Conservation (phyloP, 2,888 invertebrate species). For the Heliothis peltigera region DNA sequence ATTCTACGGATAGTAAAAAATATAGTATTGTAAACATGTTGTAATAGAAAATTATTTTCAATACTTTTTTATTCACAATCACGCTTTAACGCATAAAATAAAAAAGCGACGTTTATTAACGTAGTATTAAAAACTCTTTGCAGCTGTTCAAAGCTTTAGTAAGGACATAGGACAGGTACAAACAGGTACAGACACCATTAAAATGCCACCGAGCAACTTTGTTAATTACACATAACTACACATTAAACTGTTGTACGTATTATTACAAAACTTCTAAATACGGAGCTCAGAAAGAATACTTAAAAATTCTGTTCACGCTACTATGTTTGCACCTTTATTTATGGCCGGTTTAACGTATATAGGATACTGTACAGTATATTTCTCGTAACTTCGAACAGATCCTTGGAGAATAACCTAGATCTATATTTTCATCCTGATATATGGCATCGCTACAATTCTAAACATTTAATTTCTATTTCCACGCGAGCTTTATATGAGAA, state of each 20-base stretch:
- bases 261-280: constrained; percentile 37
- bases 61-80: too few relatives aligned
- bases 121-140: too few relatives aligned
- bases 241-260: constrained; percentile 16
- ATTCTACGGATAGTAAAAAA: too few relatives aligned
- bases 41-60: too few relatives aligned
- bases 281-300: constrained; percentile 32
- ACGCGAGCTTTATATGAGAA: constrained; percentile 19
- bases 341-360: constrained; percentile 49
- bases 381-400: constrained; percentile 45
- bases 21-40: too few relatives aligned
- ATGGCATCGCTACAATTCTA: constrained; percentile 44
- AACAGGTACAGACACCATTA: constrained; percentile 9
- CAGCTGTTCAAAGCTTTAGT: neutral
- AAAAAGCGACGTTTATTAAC: too few relatives aligned
- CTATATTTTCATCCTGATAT: constrained; percentile 58
- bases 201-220: neutral
- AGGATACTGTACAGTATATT: constrained; percentile 48
- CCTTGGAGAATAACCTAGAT: constrained; percentile 57
- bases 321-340: constrained; percentile 55
- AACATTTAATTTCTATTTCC: constrained; percentile 54
- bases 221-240: constrained; percentile 1
- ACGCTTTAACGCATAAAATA: too few relatives aligned
- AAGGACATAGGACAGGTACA: constrained; percentile 1
- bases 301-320: constrained; percentile 41